These are phyloP conservation scores for Triplophysa rosa DNA, from an alignment of 2,113 vertebrate genomes.

Conservation along the genomic window DNA sequence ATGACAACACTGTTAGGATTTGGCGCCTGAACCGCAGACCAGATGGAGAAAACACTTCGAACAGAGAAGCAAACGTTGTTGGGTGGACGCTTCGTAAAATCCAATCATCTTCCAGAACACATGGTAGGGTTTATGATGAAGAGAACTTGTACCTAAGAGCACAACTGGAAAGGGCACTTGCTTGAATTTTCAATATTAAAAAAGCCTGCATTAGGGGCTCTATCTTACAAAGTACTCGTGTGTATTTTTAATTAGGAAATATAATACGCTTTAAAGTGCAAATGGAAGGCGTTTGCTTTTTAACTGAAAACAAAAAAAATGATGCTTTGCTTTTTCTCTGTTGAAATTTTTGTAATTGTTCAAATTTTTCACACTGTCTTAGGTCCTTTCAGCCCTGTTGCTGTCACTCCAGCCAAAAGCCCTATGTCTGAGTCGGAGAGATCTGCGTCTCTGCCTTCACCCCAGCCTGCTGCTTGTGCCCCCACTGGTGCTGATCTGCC, in stretches of 20 bases:
- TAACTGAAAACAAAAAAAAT: too few species aligned
- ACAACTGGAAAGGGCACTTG: too few species aligned
- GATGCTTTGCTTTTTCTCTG: too few species aligned
- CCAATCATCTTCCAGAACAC: slow-evolving; percentile 50
- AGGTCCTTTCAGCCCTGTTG: slow-evolving; percentile 53
- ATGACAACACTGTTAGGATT: slow-evolving; percentile 91
- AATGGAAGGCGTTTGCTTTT: too few species aligned
- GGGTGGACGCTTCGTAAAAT: slow-evolving; percentile 81
- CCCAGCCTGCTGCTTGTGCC: slow-evolving; percentile 80
- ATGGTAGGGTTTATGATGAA: slow-evolving; percentile 16
- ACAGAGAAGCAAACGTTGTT: slow-evolving; percentile 72
- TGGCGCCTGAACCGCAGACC: slow-evolving; percentile 81
- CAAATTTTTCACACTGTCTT: neutral
- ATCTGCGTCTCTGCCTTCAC: slow-evolving; percentile 69
- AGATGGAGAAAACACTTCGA: slow-evolving; percentile 64
- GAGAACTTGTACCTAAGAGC: neutral
- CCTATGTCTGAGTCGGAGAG: slow-evolving; percentile 61
- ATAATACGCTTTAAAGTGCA: too few species aligned
- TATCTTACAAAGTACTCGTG: too few species aligned
- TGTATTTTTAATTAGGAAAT: too few species aligned
- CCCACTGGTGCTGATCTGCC: slow-evolving; percentile 83
- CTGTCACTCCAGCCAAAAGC: slow-evolving; percentile 80
- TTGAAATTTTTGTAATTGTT: too few species aligned
- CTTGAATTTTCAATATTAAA: too few species aligned
- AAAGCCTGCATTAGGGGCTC: too few species aligned